phyloP scores from a whole-genome alignment of 2,888 invertebrate genomes.

The Lacanobia wlatinum region DNA sequence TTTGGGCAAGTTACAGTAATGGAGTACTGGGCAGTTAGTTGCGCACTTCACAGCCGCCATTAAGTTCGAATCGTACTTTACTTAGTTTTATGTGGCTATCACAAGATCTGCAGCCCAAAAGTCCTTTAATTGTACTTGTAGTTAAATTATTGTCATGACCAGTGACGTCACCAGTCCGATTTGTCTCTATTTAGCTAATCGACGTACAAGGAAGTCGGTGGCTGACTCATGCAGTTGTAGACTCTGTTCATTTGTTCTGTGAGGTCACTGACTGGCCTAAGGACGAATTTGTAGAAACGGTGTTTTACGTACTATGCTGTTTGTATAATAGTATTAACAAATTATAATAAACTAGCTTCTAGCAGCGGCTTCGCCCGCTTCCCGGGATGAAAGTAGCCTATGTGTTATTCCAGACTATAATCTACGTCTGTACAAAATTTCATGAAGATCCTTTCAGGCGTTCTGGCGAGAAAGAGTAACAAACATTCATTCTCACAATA shows the following conservation, averaged over 20 bases:
- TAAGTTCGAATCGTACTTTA: background rate
- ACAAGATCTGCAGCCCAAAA: background rate
- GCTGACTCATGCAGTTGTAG: conserved; percentile 44
- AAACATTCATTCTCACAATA: too few species aligned
- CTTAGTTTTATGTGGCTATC: background rate
- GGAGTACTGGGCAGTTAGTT: background rate
- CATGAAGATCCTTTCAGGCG: too few species aligned
- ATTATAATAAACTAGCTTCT: too few species aligned
- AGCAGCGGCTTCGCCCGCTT: too few species aligned
- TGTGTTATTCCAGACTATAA: too few species aligned
- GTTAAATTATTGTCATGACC: conserved; percentile 45
- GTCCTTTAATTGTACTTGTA: conserved; percentile 2
- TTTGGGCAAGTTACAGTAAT: background rate
- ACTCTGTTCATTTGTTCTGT: conserved; percentile 10
- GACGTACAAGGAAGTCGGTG: conserved; percentile 57
- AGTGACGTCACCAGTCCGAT: conserved; percentile 57
- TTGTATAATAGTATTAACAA: background rate
- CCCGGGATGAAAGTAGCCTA: too few species aligned
- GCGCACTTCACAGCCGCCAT: background rate
- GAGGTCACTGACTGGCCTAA: conserved; percentile 54
- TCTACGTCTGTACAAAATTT: too few species aligned
- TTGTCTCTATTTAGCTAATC: conserved; percentile 60
- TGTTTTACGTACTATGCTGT: conserved; percentile 9
- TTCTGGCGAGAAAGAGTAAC: too few species aligned
- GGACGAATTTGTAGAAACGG: conserved; percentile 21